These are phyloP conservation scores for Drosophila carrolli DNA, from an alignment of 1,140 invertebrate species.

Conservation along the genomic window DNA sequence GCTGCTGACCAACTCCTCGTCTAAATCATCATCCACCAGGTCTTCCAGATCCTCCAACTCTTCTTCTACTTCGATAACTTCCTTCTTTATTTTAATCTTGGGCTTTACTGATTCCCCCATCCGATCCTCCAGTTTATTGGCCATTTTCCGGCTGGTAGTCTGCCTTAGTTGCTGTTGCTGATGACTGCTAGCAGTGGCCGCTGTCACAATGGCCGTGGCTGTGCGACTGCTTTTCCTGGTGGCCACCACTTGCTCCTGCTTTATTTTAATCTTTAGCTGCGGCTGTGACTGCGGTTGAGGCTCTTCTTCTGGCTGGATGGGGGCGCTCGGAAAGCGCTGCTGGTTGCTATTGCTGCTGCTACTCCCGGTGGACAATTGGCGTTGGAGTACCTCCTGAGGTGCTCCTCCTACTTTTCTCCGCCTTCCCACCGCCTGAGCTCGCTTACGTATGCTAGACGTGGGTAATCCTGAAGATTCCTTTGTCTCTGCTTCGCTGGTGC, in stretches of 20 bases:
- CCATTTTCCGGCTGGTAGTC: conserved; percentile 31
- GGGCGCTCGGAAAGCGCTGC: conserved; percentile 82
- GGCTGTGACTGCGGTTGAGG: conserved; percentile 35
- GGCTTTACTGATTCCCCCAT: conserved; percentile 69
- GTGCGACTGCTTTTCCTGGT: conserved; percentile 78
- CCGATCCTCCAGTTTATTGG: conserved; percentile 79
- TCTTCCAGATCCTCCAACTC: conserved; percentile 20
- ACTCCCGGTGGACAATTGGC: conserved; percentile 58
- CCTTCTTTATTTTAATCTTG: conserved; percentile 77
- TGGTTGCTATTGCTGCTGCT: conserved; percentile 60
- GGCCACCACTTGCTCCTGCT: conserved; percentile 45
- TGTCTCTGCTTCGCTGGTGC: conserved; percentile 67
- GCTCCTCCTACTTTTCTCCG: conserved; percentile 44
- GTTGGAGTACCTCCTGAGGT: conserved; percentile 22
- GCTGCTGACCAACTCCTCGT: conserved; percentile 50
- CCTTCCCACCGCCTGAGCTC: conserved; percentile 58
- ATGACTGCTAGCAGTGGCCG: conserved; percentile 76
- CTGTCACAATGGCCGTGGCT: conserved; percentile 76
- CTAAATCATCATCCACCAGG: conserved; percentile 22
- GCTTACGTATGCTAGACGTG: conserved; percentile 26
- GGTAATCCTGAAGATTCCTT: conserved; percentile 13
- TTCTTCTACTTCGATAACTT: conserved; percentile 15
- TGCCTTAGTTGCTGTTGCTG: conserved; percentile 58
- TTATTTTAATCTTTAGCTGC: conserved; percentile 30
- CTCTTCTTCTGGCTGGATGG: conserved; percentile 83